phyloP scores from a whole-genome alignment of 2,113 vertebrate species.

The Pipa parva region DNA sequence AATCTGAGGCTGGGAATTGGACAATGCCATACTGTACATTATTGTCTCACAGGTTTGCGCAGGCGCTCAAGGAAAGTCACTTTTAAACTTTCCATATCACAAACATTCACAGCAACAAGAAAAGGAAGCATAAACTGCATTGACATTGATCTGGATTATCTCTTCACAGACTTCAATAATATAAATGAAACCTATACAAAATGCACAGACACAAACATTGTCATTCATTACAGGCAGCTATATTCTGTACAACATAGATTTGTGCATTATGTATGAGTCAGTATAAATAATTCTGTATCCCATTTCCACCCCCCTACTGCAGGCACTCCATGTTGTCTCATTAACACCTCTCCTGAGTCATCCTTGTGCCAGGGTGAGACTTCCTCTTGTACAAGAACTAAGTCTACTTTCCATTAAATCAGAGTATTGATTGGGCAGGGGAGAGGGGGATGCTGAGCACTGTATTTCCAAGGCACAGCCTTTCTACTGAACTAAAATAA shows the following conservation, averaged over 20 bases:
- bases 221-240: too few relatives aligned
- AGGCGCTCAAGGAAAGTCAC: too few relatives aligned
- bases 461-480: background rate
- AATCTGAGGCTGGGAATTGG: too few relatives aligned
- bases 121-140: too few relatives aligned
- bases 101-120: too few relatives aligned
- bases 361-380: slow-evolving; percentile 4
- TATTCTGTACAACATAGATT: background rate
- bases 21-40: too few relatives aligned
- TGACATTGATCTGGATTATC: too few relatives aligned
- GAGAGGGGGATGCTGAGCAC: slow-evolving; percentile 5
- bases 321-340: slow-evolving; percentile 16
- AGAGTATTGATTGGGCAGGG: slow-evolving; percentile 27
- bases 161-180: too few relatives aligned
- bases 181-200: background rate
- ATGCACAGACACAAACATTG: background rate
- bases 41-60: too few relatives aligned
- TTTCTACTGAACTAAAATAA: too few relatives aligned
- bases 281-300: slow-evolving; percentile 19
- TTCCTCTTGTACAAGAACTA: slow-evolving; percentile 13
- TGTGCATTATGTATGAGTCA: slow-evolving; percentile 20
- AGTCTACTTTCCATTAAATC: slow-evolving; percentile 22
- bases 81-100: too few relatives aligned
- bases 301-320: slow-evolving; percentile 25
- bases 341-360: slow-evolving; percentile 25